Evolutionary conservation across 2,888 invertebrate genomes (phyloP), one percentile per base, ranked within the genome.

Genomic region (Caenorhabditis sp.): DNA sequence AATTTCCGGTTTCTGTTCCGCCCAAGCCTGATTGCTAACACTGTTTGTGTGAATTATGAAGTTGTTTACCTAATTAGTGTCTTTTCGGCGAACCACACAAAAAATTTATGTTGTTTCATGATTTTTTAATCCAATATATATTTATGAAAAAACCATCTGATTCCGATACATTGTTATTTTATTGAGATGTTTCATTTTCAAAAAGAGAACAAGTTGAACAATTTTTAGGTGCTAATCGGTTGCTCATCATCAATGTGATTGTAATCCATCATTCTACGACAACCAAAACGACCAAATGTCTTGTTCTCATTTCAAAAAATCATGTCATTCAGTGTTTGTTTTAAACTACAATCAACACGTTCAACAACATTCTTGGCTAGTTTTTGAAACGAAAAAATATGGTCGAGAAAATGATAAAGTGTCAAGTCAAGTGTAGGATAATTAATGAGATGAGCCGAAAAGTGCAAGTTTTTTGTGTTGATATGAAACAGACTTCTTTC

Each of bases 211-310:
- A 43, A 43, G 2, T 12, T 43, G 43, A 43, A 43, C 68, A 68
- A 58, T 61, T 58, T 50, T 63, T 57, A 63, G 57, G 63, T 63
- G 63, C 63, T 63, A 70, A 70, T 70, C 69, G 69, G 58, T 65
- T 51, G 17, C 57, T 62, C 54, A 26, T 53, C 27, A 55, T 26
- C 37, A 57, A 19, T 31, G 31, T 31, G 31, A 53, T 49, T 49
- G 27, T 58, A 54, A 70, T 70, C 69, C 64, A 70, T 70, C 69
- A 70, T 70, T 62, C 51, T 67, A 31, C 65, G 65, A 66, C 65
- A 66, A 50, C 43, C 17, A 17, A 43, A 43, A 43, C 49, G 54
- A 58, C 62, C 58, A 51, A 53, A 58, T 61, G 53, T 59, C 51
- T 61, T 53, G 21, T 53, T 51, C 12, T 43, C 43, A 43, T 3